Evolutionary conservation across 2,797 vertebrate genomes (phyloP).

Genomic region (Coracias cyanogaster): DNA sequence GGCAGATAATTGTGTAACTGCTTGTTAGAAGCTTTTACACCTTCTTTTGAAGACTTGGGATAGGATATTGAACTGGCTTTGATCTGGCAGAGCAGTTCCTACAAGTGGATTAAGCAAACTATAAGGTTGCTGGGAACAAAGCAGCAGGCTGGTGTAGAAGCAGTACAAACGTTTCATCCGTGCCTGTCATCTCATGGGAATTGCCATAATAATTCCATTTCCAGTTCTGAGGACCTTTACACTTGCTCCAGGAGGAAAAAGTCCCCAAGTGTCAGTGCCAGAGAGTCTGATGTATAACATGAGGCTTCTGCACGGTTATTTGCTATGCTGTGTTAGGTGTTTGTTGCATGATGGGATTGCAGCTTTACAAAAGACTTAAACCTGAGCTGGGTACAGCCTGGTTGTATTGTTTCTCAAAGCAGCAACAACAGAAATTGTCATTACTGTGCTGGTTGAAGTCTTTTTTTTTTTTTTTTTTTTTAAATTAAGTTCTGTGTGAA

Average conservation of each 20-base stretch:
- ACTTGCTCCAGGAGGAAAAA: neutral
- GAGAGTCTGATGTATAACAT: rapidly evolving
- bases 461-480: neutral
- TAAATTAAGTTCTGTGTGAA: neutral
- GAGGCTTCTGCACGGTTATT: neutral
- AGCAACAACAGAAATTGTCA: neutral
- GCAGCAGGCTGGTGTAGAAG: neutral
- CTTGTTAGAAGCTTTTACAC: conserved; percentile 34
- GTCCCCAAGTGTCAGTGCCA: neutral
- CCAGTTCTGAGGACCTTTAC: neutral
- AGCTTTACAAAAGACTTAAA: neutral
- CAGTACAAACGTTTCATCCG: neutral
- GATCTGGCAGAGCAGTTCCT: conserved; percentile 36
- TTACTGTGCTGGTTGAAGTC: neutral
- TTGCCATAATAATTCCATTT: neutral
- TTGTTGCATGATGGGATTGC: neutral
- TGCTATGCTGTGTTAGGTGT: rapidly evolving
- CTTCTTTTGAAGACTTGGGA: conserved; percentile 32
- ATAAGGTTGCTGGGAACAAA: neutral
- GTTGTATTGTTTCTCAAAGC: neutral
- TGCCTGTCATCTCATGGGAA: neutral
- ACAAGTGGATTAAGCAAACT: conserved; percentile 7
- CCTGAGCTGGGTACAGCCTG: neutral
- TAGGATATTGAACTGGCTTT: conserved; percentile 48
- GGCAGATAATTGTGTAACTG: conserved; percentile 41